A percentile compares a stretch with the other conserved stretches of the same genome.
These are phyloP conservation scores for Tetrax tetrax DNA, from an alignment of 2,113 vertebrate genomes.

Conservation along the genomic window DNA sequence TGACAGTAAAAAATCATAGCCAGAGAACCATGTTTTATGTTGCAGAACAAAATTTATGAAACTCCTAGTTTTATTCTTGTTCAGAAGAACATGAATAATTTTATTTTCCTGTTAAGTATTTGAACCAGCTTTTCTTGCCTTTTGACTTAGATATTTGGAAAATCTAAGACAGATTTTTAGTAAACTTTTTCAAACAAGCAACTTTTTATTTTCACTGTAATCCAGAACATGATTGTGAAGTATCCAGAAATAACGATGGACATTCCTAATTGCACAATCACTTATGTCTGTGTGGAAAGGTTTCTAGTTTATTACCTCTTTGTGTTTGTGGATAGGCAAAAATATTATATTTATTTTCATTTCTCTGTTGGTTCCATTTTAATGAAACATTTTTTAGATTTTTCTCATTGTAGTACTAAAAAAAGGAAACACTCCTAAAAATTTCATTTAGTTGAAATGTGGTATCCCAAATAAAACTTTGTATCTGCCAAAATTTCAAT, in stretches of 20 bases:
- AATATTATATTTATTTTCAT: background rate
- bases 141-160: slow-evolving; percentile 35
- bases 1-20: background rate
- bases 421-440: background rate
- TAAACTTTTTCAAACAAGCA: background rate
- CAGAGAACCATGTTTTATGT: slow-evolving; percentile 12
- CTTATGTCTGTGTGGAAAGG: background rate
- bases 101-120: background rate
- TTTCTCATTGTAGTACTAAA: background rate
- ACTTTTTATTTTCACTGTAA: slow-evolving; percentile 5
- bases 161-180: slow-evolving; percentile 29
- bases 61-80: slow-evolving; percentile 32
- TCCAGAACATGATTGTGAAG: slow-evolving; percentile 16
- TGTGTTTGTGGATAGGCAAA: background rate
- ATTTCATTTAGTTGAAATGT: background rate
- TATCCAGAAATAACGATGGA: background rate
- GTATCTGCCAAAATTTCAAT: background rate
- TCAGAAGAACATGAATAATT: background rate
- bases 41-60: slow-evolving; percentile 44
- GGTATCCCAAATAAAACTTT: background rate
- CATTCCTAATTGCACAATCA: background rate
- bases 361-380: background rate
- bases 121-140: slow-evolving; percentile 39
- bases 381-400: background rate
- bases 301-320: background rate